Evolutionary conservation across 2,113 vertebrate genomes (phyloP).

Genomic region (Montifringilla adamsi): DNA sequence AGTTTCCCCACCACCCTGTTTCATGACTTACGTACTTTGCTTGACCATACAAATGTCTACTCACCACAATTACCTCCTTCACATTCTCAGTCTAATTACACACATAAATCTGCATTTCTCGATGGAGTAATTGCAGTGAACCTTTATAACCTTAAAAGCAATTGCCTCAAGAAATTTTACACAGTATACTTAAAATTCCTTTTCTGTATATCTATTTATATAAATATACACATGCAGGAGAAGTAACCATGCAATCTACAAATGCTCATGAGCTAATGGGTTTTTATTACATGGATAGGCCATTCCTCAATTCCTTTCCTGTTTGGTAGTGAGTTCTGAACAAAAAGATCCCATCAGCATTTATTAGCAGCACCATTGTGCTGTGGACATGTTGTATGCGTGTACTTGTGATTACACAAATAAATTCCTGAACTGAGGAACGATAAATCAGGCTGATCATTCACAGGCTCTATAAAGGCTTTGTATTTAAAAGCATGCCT

Average conservation of each 20-base stretch:
- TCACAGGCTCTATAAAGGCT: neutral
- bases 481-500: neutral
- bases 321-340: neutral
- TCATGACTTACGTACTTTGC: neutral
- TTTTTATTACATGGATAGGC: neutral
- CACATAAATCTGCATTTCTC: neutral
- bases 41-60: neutral
- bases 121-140: neutral
- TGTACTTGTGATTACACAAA: neutral
- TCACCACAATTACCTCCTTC: neutral
- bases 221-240: fast-evolving
- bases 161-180: neutral
- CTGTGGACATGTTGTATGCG: fast-evolving
- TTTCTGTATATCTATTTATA: neutral
- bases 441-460: neutral
- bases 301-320: neutral
- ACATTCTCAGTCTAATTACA: neutral
- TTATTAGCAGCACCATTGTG: neutral
- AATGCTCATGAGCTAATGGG: neutral
- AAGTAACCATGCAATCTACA: neutral
- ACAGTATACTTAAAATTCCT: neutral
- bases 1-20: neutral
- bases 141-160: neutral
- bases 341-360: neutral
- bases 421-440: neutral